Evolutionary conservation across 2,797 vertebrate species (phyloP), one percentile per base, ranked within the genome.

Genomic region (Pangasius krempfi): DNA sequence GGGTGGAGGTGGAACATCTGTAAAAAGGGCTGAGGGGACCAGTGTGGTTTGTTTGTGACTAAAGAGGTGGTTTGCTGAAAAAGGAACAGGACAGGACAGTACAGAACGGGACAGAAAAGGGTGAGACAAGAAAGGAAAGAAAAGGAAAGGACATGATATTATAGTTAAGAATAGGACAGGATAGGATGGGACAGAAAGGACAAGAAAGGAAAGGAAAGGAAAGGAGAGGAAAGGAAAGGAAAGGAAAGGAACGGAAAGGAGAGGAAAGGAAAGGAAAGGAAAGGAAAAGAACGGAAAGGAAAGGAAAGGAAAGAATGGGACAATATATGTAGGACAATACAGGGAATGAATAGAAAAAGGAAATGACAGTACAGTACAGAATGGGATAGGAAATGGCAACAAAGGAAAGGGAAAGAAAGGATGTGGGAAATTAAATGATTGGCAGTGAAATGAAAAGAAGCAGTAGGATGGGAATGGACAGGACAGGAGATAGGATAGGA

Each of bases 1-100:
- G 80, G 78, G 79, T 89, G 84, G 79, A 86, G 88, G 47, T 70
- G 79, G 84, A 88, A 88, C 90, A 91, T 91, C 90, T 91, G 88
- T 54, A 66, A 30, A 30, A 68, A 25, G 14, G 76, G 86, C 60
- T 81, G 64, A 72, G 72, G 50, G 78, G 81, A 80, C 30, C 16
- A 16, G 5, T 30, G 50, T 4, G 60, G 73, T 73, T 70, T 58
- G 40, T 66, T 44, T 81, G 88, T 80, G 84, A 58, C 68, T 54
- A 72, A 73, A 72, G n/a, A 85, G 81, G 64, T n/a, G 27, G 40
- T 20, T 44, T 81, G 79, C 2, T 5, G 22, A 27, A n/a, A 44
- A 27, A 5, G 14, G 5, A 54, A 25, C 27, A 5, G 10, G n/a
- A 30, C 1, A 60, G 0, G 10, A 58, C 2, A 33, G 44, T 10